Evolutionary conservation across 2,113 vertebrate genomes (phyloP).

Genomic region (Mirounga angustirostris): DNA sequence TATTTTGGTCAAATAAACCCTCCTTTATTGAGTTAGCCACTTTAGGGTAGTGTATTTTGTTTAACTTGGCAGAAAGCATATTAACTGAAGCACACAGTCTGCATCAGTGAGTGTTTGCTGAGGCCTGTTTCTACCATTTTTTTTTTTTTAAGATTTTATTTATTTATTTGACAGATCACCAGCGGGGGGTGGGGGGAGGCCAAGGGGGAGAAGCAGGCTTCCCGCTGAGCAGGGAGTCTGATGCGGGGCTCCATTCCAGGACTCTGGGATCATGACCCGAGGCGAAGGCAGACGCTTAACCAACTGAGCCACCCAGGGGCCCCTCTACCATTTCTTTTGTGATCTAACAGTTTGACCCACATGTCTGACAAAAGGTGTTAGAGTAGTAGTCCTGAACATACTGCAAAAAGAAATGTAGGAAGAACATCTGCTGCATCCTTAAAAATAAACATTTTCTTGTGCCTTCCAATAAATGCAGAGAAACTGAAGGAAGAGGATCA

Average conservation of each 20-base stretch:
- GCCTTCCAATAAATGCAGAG: slow-evolving; percentile 36
- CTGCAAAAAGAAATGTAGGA: not conserved
- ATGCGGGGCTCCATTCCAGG: no score
- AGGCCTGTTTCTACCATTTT: not conserved
- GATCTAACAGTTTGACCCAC: not conserved
- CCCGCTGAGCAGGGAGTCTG: no score
- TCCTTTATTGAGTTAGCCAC: not conserved
- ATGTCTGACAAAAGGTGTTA: not conserved
- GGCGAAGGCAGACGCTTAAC: no score
- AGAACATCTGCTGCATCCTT: not conserved
- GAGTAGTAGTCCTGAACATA: not conserved
- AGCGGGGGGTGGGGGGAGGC: no score
- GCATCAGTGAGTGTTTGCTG: not conserved
- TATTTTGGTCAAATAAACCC: not conserved
- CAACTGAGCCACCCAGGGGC: no score
- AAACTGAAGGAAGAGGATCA: slow-evolving; percentile 20
- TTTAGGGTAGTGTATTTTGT: not conserved
- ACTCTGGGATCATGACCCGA: no score
- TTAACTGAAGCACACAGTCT: not conserved
- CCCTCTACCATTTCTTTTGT: not conserved
- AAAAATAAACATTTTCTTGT: slow-evolving; percentile 7
- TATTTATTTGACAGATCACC: no score
- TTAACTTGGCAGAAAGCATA: not conserved
- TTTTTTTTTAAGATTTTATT: no score
- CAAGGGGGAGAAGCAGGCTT: no score